Conservation (phyloP, 2,888 invertebrate genomes). For the Micoletzkya japonica region DNA sequence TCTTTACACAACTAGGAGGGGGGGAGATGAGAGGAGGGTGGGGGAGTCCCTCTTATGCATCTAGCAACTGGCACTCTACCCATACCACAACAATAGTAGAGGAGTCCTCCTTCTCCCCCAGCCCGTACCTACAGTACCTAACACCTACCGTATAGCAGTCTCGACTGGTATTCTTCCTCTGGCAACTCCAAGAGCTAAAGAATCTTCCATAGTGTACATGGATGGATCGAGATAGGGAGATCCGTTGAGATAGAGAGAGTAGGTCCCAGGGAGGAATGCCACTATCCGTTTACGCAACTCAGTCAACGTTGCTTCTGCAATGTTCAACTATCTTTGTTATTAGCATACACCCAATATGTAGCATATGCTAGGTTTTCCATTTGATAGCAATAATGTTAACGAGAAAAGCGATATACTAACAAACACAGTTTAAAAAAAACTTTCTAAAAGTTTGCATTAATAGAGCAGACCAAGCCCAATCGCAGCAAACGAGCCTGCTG, state of each 20-base stretch:
- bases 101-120: too few species aligned
- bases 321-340: background rate
- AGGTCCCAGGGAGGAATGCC: conserved; percentile 2
- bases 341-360: background rate
- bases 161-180: conserved; percentile 17
- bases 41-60: too few species aligned
- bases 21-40: too few species aligned
- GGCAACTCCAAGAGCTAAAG: conserved; percentile 12
- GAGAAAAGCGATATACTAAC: too few species aligned
- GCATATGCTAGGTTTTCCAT: background rate
- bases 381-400: too few species aligned
- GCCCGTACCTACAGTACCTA: too few species aligned
- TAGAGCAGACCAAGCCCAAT: background rate
- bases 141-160: too few species aligned
- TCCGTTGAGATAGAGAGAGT: conserved; percentile 20
- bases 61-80: too few species aligned
- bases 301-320: background rate
- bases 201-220: conserved; percentile 2
- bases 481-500: background rate
- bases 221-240: conserved; percentile 19
- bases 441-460: too few species aligned
- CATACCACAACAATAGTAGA: too few species aligned
- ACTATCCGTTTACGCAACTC: conserved; percentile 18
- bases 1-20: too few species aligned
- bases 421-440: too few species aligned